Conservation (phyloP, 2,113 vertebrate genomes). For the Eptesicus fuscus region DNA sequence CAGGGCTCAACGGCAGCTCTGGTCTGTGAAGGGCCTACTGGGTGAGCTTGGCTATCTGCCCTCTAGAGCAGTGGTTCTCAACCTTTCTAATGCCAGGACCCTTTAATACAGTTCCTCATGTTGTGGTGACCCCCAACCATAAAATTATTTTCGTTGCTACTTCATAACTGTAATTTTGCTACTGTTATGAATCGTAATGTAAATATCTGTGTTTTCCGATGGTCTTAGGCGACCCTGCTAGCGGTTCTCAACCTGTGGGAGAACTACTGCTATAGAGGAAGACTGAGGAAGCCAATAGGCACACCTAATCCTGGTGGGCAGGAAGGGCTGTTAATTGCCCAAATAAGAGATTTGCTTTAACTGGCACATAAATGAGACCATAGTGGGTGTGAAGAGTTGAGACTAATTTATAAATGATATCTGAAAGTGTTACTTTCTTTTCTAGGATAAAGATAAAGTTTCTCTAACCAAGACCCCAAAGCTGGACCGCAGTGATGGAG, state of each 20-base stretch:
- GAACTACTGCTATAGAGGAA: neutral
- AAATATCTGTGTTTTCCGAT: no score
- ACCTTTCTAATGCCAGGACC: no score
- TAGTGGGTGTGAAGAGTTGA: neutral
- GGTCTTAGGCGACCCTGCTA: no score
- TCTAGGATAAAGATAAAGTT: slow-evolving; percentile 98
- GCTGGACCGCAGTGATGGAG: slow-evolving; percentile 96
- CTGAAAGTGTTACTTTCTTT: slow-evolving; percentile 61
- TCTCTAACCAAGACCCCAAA: slow-evolving; percentile 99
- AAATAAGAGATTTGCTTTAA: neutral
- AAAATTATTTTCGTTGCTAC: no score
- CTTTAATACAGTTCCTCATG: no score
- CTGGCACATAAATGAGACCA: neutral
- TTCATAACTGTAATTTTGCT: no score
- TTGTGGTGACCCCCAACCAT: no score
- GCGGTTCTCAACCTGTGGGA: no score
- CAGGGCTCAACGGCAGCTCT: no score
- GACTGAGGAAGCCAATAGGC: neutral
- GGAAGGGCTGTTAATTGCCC: neutral
- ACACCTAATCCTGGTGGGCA: neutral
- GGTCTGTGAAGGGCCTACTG: neutral
- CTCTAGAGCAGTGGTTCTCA: no score
- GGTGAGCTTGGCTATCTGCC: neutral
- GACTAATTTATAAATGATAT: neutral
- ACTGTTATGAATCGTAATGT: no score